Evolutionary conservation across 53 echinoderm and acorn worm species (phyloP).

Genomic region (Stichopus horrens): DNA sequence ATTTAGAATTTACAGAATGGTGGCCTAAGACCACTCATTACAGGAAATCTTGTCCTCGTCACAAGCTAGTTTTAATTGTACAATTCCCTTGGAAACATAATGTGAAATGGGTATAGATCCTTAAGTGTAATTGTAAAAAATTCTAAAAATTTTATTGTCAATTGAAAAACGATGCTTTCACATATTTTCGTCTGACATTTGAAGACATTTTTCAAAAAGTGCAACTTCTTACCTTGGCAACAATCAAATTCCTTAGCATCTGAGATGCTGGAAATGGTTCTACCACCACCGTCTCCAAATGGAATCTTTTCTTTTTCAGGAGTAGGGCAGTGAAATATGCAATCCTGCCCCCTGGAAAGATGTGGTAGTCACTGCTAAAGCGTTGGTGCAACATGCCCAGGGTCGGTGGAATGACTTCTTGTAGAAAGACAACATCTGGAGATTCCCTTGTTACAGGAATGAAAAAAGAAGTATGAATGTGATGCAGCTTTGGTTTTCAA

Average conservation of each 20-base stretch:
- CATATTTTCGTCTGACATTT: not conserved
- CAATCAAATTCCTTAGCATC: slow-evolving; percentile 56
- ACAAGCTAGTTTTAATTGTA: too few relatives aligned
- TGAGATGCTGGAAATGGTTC: slow-evolving; percentile 52
- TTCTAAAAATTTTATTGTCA: too few relatives aligned
- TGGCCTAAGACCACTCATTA: too few relatives aligned
- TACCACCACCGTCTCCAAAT: slow-evolving; percentile 38
- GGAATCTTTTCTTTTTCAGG: slow-evolving; percentile 63
- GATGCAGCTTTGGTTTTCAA: too few relatives aligned
- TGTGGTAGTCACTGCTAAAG: slow-evolving; percentile 53
- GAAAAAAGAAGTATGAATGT: not conserved
- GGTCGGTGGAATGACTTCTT: slow-evolving; percentile 80
- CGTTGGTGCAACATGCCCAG: slow-evolving; percentile 43
- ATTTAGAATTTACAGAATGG: too few relatives aligned
- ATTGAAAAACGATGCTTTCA: too few relatives aligned
- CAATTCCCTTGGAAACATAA: too few relatives aligned
- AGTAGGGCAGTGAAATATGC: slow-evolving; percentile 79
- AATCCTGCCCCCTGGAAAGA: slow-evolving; percentile 48
- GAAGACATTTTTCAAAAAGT: not conserved
- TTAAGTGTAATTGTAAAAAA: too few relatives aligned
- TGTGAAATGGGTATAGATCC: too few relatives aligned
- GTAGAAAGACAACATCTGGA: slow-evolving; percentile 89
- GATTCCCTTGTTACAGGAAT: slow-evolving; percentile 48
- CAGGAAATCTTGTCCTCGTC: too few relatives aligned
- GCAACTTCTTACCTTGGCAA: slow-evolving; percentile 50